Evolutionary conservation across 2,113 vertebrate species (phyloP), one percentile per base, ranked within the genome.

Genomic region (Glaucidium brasilianum): DNA sequence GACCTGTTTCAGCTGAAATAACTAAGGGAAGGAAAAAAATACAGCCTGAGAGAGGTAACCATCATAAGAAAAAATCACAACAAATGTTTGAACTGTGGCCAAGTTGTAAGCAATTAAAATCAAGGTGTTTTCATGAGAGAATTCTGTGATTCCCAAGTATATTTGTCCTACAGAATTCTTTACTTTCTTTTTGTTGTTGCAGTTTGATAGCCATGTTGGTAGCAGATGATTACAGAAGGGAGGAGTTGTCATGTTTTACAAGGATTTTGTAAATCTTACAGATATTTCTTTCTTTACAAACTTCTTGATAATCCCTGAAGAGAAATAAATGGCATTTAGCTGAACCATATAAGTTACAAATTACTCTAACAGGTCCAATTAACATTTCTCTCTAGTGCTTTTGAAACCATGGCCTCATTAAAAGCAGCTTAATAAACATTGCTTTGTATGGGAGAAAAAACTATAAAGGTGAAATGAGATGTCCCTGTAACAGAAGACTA

Each of bases 391-490:
- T 96, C 82, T 72, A 72, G 82, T 80, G 87, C 73, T 85, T 96
- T 91, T 85, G 87, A 92, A 97, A 85, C 82, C 20, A 18, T 81
- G 87, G 67, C 60, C 88, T 94, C 88, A 95, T 97, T 97, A 97
- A 93, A 97, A 91, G 68, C 71, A 87, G 67, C 59, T 96, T 92
- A 88, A 95, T 94, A 95, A 96, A 92, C 64, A 83, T 37, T 66
- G 56, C 66, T 89, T 85, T 84, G 30, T 85, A 41, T 83, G 64
- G 52, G 27, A 66, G 55, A 64, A 82, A 74, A 88, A 88, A 18
- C 27, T 63, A 16, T 77, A 85, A 96, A 88, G 85, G 71, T 96
- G 92, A 97, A 95, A 92, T 80, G 73, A 96, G 71, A 91, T 94
- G 86, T 91, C 69, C 63, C 76, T 92, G 85, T 78, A 93, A 92